Percentiles rank a stretch among this genome's conserved stretches.
Evolutionary conservation across 2,797 vertebrate genomes (phyloP).

Genomic region (Acrossocheilus wenchowensis): DNA sequence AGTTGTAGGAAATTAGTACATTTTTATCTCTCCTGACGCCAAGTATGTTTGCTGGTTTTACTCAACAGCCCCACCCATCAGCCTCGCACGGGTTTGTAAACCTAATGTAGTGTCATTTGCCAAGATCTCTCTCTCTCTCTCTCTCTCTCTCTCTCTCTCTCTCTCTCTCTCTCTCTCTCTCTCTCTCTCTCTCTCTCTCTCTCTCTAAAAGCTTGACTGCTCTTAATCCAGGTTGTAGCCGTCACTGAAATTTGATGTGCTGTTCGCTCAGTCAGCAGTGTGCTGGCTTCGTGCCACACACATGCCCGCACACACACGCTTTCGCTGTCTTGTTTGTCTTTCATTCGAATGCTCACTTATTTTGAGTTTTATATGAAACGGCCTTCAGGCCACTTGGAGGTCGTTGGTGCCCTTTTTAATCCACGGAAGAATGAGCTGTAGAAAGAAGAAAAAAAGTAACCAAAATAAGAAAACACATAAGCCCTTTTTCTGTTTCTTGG

Average conservation of each 20-base stretch:
- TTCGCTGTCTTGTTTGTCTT: not conserved
- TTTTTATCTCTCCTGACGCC: conserved; percentile 14
- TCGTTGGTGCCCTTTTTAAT: not conserved
- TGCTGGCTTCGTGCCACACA: conserved; percentile 5
- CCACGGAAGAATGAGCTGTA: not conserved
- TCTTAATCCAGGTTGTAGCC: conserved; percentile 11
- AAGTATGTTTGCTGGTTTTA: not conserved
- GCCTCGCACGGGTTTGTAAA: conserved; percentile 8
- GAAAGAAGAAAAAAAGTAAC: conserved; percentile 4
- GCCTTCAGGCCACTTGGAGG: not conserved
- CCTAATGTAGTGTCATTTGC: not conserved
- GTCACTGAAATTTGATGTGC: conserved; percentile 36
- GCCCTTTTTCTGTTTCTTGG: conserved; percentile 31
- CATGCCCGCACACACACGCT: conserved; percentile 13
- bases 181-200: not conserved
- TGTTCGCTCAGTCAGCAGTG: conserved; percentile 22
- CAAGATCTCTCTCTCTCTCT: conserved; percentile 9
- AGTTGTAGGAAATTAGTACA: not conserved
- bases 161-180: conserved; percentile 20
- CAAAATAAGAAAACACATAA: conserved; percentile 23
- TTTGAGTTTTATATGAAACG: conserved; percentile 4
- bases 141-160: not conserved
- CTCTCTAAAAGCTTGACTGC: not conserved
- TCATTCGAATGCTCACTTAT: conserved; percentile 5
- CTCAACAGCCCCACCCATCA: conserved; percentile 16